Evolutionary conservation across 2,888 invertebrate genomes (phyloP).

Genomic region (Calameuta idolon): DNA sequence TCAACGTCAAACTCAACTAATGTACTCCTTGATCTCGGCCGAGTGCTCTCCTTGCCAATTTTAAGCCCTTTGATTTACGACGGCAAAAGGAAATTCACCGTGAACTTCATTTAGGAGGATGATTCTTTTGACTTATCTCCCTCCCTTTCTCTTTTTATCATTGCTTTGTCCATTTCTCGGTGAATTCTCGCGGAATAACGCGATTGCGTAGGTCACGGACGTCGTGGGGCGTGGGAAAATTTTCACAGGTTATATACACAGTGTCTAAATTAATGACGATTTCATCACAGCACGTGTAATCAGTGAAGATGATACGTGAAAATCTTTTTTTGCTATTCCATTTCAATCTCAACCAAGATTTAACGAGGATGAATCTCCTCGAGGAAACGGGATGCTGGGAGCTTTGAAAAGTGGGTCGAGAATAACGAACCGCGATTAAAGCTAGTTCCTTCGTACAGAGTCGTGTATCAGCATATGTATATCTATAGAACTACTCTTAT

Average conservation of each 20-base stretch:
- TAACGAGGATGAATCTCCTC: background rate
- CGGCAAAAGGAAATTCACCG: slow-evolving; percentile 55
- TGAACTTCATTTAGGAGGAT: slow-evolving; percentile 45
- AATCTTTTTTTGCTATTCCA: background rate
- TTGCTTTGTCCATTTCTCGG: background rate
- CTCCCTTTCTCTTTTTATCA: background rate
- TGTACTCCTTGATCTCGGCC: slow-evolving; percentile 53
- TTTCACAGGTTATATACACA: background rate
- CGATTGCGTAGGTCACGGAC: background rate
- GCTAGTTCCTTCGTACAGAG: background rate
- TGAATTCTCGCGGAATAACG: background rate
- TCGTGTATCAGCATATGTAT: background rate
- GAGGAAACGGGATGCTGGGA: background rate
- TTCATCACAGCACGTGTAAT: background rate
- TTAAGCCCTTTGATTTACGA: slow-evolving; percentile 61
- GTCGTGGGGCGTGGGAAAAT: background rate
- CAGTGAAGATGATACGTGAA: background rate
- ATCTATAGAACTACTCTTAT: background rate
- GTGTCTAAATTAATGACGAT: no score
- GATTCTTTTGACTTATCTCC: background rate
- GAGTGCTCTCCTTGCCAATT: slow-evolving; percentile 48
- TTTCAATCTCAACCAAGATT: background rate
- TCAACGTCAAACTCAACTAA: slow-evolving; percentile 63
- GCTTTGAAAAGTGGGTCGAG: background rate
- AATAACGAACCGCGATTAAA: background rate